A percentile compares a stretch with the other conserved stretches of the same genome.
phyloP scores from a whole-genome alignment of 2,797 vertebrate genomes.

The Cichlasoma orientale region DNA sequence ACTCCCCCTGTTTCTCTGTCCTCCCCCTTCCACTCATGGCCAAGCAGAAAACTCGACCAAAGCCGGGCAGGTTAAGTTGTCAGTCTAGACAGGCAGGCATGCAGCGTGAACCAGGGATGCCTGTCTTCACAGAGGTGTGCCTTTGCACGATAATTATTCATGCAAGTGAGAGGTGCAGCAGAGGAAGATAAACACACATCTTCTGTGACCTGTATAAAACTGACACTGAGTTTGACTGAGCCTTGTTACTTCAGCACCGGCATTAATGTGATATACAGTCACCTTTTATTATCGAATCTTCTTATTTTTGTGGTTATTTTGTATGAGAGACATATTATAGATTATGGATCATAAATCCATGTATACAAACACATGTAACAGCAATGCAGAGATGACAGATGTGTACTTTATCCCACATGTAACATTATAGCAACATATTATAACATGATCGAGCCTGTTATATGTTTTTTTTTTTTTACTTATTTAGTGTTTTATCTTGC shows the following conservation, averaged over 20 bases:
- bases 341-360: background rate
- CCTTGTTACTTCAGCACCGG: background rate
- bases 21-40: slow-evolving; percentile 51
- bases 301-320: background rate
- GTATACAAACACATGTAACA: background rate
- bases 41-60: slow-evolving; percentile 63
- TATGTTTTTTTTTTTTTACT: too few species aligned
- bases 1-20: slow-evolving; percentile 34
- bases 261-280: background rate
- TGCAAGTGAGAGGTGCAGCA: background rate
- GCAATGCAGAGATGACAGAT: too few species aligned
- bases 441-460: too few species aligned
- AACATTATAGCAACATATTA: too few species aligned
- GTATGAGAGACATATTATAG: background rate
- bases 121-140: slow-evolving; percentile 21
- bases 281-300: background rate
- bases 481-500: too few species aligned
- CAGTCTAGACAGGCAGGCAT: slow-evolving; percentile 34
- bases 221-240: background rate
- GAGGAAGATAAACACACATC: background rate
- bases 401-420: too few species aligned
- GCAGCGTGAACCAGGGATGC: slow-evolving; percentile 17
- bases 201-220: background rate
- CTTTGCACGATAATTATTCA: slow-evolving; percentile 38
- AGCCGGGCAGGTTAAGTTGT: slow-evolving; percentile 51